Base-by-base conservation (phyloP, 1,140 invertebrate genomes). In the Ips typographus region DNA sequence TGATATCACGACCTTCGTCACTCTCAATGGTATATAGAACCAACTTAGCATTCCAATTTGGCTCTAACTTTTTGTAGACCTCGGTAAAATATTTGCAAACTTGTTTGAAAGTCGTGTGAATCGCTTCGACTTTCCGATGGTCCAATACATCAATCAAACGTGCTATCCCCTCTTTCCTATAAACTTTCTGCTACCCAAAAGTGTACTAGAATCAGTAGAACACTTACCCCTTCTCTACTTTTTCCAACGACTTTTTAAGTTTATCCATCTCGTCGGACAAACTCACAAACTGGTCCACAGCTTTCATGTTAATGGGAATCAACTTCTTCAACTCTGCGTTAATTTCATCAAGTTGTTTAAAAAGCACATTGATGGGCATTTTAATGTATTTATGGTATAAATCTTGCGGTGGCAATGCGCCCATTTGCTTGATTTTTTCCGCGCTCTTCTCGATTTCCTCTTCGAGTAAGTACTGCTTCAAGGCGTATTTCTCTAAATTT, bases 201-300 rank as follows among this genome's bases (percentile, higher is more conserved):
- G 22, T 22, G 22, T 22, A 22, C 22, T 22, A 22, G 22, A 49
- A 8, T 49, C 7, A 49, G 44, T 49, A 41, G 22, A 22, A 52
- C 36, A 77, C 75, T 83, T 78, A 89, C 83, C 94, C 97, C 76
- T 95, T 86, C 80, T 98, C 95, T 7, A 99, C 82, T 82, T 99
- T 98, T 76, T 98, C 94, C 81, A 98, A 98, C 71, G 97, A 85
- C 78, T 94, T 93, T 64, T 98, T 92, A 0, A 99, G 82, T 81
- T 99, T 99, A 82, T 99, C 97, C 86, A 94, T 99, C 77, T 99
- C 96, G 77, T 98, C 96, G 0, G 96, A 98, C 82, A 99, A 99
- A 76, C 95, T 98, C 75, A 99, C 91, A 82, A 99, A 99, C 81
- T 99, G 98, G 82, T 99, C 98, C 71, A 99, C 85, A 40, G 97